Evolutionary conservation across 1,140 invertebrate genomes (phyloP), one percentile per base, ranked within the genome.

Genomic region (Papilio xuthus): DNA sequence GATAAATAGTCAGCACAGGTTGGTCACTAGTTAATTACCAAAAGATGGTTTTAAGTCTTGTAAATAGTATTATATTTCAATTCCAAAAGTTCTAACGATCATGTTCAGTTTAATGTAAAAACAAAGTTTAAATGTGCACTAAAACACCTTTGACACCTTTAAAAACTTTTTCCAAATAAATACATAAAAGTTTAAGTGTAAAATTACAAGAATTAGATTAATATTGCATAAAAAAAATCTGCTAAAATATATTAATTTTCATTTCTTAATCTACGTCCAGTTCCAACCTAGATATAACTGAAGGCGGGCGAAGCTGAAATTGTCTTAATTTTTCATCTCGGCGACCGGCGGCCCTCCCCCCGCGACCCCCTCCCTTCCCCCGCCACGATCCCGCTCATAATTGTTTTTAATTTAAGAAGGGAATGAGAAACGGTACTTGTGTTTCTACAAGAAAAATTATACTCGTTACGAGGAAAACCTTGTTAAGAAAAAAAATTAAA

Each of bases 301-400:
- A 81, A 85, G 84, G 84, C 81, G 82, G 86, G 85, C 85, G 85
- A 80, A 80, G 88, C 86, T 89, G 82, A 91, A 92, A 92, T 92
- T 92, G 91, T 92, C 89, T 92, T 92, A 92, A 92, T 92, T 92
- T 92, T 92, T 92, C 90, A 92, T 92, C 88, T 91, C 91, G 86
- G 79, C 81, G 79, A 79, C 82, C 81, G 82, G 60, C 60, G 26
- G 4, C 83, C 78, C 80, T 77, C 78, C 79, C 79, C 77, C 78
- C 32, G 12, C 81, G 82, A 80, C 80, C 77, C 78, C 41, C 50
- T 60, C 56, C 56, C 13, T 41, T n/a, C 28, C 78, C 78, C 78
- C 79, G 74, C 50, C 18, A 28, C 53, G 53, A 76, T 63, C 74
- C 28, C 85, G 80, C 84, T 87, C 89, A 89, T 91, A 91, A 91